phyloP scores from a whole-genome alignment of 2,888 invertebrate species.

The Eumerus sabulonum region DNA sequence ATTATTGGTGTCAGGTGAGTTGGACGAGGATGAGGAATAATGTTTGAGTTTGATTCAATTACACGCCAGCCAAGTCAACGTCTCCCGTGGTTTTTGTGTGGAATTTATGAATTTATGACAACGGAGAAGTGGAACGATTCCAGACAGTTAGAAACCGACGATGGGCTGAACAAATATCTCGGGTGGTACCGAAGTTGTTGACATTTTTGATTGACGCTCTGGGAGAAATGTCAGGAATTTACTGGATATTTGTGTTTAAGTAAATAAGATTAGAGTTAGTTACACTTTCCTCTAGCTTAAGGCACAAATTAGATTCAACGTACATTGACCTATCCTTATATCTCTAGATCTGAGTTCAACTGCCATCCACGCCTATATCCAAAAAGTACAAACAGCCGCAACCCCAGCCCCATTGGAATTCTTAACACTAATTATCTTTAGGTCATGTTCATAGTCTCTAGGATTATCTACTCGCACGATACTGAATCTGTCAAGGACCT shows the following conservation, averaged over 20 bases:
- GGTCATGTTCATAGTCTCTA: slow-evolving; percentile 18
- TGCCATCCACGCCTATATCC: not conserved
- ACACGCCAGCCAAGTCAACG: slow-evolving; percentile 8
- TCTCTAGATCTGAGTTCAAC: no score
- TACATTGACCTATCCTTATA: no score
- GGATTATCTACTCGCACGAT: slow-evolving; percentile 6
- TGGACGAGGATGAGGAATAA: slow-evolving; percentile 16
- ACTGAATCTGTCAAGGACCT: slow-evolving; percentile 22
- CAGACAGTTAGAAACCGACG: no score
- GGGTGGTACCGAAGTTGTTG: no score
- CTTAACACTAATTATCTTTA: slow-evolving; percentile 44
- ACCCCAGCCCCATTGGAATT: slow-evolving; percentile 21
- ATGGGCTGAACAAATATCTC: no score
- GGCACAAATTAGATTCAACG: no score
- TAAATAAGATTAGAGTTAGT: no score
- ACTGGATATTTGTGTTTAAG: no score
- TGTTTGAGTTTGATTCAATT: slow-evolving; percentile 39
- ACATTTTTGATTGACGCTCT: not conserved
- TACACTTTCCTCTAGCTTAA: no score
- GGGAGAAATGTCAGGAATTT: not conserved
- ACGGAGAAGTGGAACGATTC: not conserved
- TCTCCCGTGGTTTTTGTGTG: slow-evolving; percentile 12
- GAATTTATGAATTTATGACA: slow-evolving; percentile 31
- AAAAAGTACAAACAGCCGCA: no score
- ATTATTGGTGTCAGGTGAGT: slow-evolving; percentile 24